phyloP scores from a whole-genome alignment of 1,140 invertebrate species.

The Psix sp. region DNA sequence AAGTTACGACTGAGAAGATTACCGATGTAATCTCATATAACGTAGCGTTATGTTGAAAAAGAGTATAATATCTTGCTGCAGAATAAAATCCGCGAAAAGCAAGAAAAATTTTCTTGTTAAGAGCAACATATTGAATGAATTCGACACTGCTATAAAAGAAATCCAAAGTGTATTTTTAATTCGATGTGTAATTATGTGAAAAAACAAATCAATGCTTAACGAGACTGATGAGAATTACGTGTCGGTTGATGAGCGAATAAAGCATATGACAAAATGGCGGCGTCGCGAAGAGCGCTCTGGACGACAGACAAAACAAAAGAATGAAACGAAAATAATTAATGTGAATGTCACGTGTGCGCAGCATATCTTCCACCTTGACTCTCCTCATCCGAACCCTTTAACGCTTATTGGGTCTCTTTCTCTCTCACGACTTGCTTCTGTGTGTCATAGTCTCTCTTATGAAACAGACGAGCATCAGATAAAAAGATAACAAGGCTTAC shows the following conservation, averaged over 20 bases:
- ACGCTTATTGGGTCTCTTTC: slow-evolving; percentile 18
- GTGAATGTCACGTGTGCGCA: slow-evolving; percentile 65
- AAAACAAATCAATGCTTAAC: no score
- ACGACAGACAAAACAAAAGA: slow-evolving; percentile 60
- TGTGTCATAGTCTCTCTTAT: slow-evolving; percentile 49
- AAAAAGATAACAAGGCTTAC: slow-evolving; percentile 71
- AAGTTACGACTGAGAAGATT: slow-evolving; percentile 58
- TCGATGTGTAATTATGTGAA: no score
- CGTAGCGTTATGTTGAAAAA: no score
- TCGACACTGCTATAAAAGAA: no score
- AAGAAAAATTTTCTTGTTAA: slow-evolving; percentile 36
- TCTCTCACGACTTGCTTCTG: slow-evolving; percentile 22
- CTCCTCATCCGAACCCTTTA: slow-evolving; percentile 39
- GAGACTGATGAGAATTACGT: neutral
- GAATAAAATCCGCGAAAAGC: slow-evolving; percentile 38
- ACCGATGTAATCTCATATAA: slow-evolving; percentile 57
- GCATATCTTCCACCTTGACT: slow-evolving; percentile 43
- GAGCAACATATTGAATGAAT: no score
- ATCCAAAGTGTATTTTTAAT: no score
- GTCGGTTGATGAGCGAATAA: slow-evolving; percentile 4
- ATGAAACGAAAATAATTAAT: slow-evolving; percentile 71
- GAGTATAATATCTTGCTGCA: slow-evolving; percentile 42
- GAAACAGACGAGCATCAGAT: slow-evolving; percentile 64
- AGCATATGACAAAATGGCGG: slow-evolving; percentile 54
- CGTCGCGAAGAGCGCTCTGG: slow-evolving; percentile 40